Conservation (phyloP, 2,797 vertebrate species). For the Lepus townsendii region DNA sequence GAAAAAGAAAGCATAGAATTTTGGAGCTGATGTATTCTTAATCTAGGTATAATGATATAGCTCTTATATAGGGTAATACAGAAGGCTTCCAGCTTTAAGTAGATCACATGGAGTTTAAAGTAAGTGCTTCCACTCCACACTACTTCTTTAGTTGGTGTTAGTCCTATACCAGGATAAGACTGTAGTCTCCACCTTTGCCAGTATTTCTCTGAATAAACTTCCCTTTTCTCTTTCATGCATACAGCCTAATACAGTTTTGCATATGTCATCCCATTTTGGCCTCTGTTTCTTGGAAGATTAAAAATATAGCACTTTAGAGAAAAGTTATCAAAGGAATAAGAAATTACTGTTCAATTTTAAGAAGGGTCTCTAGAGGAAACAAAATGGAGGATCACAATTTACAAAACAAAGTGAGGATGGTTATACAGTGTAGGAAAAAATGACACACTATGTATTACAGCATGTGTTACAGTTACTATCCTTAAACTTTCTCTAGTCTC, state of each 20-base stretch:
- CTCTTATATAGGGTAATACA: neutral
- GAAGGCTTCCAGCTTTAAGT: constrained; percentile 15
- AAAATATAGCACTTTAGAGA: constrained; percentile 36
- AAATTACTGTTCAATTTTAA: neutral
- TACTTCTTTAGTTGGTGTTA: neutral
- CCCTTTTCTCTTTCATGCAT: constrained; percentile 7
- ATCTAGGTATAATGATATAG: neutral
- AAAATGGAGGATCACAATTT: neutral
- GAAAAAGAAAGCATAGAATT: neutral
- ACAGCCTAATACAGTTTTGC: constrained; percentile 35
- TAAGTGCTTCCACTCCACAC: neutral
- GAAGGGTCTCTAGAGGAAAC: neutral
- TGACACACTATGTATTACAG: neutral
- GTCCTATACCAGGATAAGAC: neutral
- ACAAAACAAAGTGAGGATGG: neutral
- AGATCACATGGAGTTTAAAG: neutral
- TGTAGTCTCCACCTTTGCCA: neutral
- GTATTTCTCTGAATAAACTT: neutral
- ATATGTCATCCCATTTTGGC: constrained; percentile 53
- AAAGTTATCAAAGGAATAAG: constrained; percentile 4
- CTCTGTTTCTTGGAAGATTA: constrained; percentile 44
- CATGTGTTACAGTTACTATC: neutral
- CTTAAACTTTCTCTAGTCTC: neutral
- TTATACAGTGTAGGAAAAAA: neutral
- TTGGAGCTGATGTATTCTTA: neutral